Evolutionary conservation across 2,888 invertebrate genomes (phyloP), one percentile per base, ranked within the genome.

Genomic region (Leptothorax acervorum): DNA sequence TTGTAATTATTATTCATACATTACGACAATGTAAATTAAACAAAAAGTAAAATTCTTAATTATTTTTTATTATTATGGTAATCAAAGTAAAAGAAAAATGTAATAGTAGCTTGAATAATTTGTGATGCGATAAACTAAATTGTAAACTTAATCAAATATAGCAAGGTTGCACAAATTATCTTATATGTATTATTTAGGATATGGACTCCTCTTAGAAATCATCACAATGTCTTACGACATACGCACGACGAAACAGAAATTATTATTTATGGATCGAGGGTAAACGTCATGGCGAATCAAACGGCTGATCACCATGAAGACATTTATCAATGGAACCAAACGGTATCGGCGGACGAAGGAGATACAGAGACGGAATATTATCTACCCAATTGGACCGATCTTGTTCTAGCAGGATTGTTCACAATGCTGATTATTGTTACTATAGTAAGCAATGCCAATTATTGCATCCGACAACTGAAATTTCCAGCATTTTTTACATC

Each of bases 371-470:
- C 84, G 18, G 87, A 84, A 70, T 86, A 91, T 68, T 93, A 92
- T 31, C 86, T 91, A 48, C 92, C 94, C 18, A 88, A 90, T 71
- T 95, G 95, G 95, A 90, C 90, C 48, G 94, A 95, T 86, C 91
- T 94, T 48, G 88, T 93, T 55, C 88, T 94, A 75, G 93, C 94
- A 48, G 92, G 92, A 31, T 91, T 94, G 73, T 95, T 95, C 90
- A 94, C 92, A 84, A 90, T 92, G 74, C 92, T 95, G 86, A 95
- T 95, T 86, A 93, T 95, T 85, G 93, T 95, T 85, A 95, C 95
- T 39, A 94, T 95, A 90, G 95, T 95, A 91, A 95, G 94, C 81
- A 66, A 42, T 28, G 39, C 23, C 23, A 23, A 23, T 23, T 23
- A 23, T 23, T 23, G 3, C 1, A 42, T 31, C 9, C 12, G 5